Evolutionary conservation across 2,888 invertebrate genomes (phyloP).

Genomic region (Onthophagus sagittarius): DNA sequence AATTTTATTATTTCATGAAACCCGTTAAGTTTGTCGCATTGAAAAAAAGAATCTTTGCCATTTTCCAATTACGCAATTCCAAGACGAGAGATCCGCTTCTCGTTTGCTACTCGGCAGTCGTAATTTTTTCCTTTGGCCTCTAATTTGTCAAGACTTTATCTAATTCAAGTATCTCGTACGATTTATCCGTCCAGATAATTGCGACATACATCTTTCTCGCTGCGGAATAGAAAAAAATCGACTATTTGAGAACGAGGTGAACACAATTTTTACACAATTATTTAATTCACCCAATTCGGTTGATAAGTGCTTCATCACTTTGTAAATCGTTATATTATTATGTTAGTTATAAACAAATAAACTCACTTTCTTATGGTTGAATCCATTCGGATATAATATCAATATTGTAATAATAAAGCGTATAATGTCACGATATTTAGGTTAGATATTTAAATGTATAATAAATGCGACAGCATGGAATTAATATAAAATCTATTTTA

Average conservation of each 20-base stretch:
- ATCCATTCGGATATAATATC: neutral
- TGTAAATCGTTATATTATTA: neutral
- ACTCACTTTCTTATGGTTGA: neutral
- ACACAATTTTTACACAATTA: conserved; percentile 8
- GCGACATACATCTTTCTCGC: conserved; percentile 5
- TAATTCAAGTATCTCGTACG: conserved; percentile 6
- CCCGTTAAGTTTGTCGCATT: neutral
- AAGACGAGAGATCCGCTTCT: neutral
- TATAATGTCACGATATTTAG: neutral
- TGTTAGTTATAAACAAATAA: neutral
- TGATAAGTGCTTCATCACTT: conserved; percentile 2
- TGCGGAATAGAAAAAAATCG: neutral
- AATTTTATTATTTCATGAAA: conserved; percentile 7
- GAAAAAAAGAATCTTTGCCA: neutral
- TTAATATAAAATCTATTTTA: neutral
- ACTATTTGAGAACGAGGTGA: conserved; percentile 2
- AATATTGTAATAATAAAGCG: neutral
- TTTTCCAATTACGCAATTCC: conserved; percentile 2
- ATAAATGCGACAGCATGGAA: neutral
- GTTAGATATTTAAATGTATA: neutral
- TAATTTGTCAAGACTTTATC: conserved; percentile 13
- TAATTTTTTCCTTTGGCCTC: neutral
- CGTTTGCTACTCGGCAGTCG: neutral
- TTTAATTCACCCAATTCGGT: conserved; percentile 6
- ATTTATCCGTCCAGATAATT: conserved; percentile 3